Conservation (phyloP, 2,797 vertebrate species). For the Schizothorax lantsangensis region DNA sequence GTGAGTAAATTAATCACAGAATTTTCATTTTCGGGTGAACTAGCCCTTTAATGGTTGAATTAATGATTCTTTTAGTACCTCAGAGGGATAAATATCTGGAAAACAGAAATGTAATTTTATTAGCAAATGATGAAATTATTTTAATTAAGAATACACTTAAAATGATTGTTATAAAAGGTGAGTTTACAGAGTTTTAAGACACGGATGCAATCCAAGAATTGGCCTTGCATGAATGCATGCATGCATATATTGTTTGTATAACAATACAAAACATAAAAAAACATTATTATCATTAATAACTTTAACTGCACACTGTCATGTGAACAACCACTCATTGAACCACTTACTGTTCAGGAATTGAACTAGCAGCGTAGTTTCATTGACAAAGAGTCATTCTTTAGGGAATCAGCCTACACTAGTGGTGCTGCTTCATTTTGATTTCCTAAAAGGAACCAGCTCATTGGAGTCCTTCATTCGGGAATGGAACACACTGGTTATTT, state of each 20-base stretch:
- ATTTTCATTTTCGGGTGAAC: background rate
- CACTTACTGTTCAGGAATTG: background rate
- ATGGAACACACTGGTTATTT: background rate
- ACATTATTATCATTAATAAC: background rate
- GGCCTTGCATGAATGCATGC: background rate
- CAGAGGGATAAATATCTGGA: background rate
- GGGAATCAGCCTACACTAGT: background rate
- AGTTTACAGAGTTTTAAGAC: background rate
- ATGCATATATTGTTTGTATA: background rate
- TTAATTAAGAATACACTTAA: background rate
- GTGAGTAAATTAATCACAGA: background rate
- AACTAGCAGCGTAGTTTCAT: background rate
- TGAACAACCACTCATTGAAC: background rate
- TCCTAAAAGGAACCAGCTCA: background rate
- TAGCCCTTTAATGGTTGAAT: background rate
- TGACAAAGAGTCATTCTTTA: background rate
- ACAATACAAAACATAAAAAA: background rate
- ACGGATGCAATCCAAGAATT: background rate
- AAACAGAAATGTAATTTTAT: background rate
- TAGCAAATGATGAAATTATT: background rate
- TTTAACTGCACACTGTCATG: background rate
- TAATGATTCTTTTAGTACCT: background rate
- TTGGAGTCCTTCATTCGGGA: background rate
- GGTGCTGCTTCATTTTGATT: background rate
- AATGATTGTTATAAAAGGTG: background rate